These are phyloP conservation scores for Actenoides hombroni DNA, from an alignment of 2,113 vertebrate genomes.

Conservation along the genomic window DNA sequence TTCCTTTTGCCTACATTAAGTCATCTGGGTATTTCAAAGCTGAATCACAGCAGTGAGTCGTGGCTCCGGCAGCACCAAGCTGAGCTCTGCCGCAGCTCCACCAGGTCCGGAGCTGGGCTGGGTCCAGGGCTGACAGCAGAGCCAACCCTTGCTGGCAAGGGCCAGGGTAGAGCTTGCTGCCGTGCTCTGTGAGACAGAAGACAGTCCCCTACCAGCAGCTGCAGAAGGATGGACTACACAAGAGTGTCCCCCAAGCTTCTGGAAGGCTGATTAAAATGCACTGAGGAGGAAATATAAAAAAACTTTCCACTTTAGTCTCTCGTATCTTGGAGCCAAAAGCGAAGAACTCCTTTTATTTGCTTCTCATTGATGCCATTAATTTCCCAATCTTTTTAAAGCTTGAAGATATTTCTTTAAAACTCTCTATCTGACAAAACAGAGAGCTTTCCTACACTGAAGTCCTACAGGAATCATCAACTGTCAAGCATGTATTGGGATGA, in stretches of 20 bases:
- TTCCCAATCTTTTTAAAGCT: background rate
- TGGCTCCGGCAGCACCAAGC: rapidly evolving
- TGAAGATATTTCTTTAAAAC: background rate
- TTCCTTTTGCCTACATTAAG: background rate
- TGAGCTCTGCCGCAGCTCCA: background rate
- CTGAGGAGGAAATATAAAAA: background rate
- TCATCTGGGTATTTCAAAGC: background rate
- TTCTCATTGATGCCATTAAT: background rate
- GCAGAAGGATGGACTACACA: too few species aligned
- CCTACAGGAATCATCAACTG: background rate
- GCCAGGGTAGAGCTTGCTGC: background rate
- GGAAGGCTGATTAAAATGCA: background rate
- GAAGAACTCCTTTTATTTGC: background rate
- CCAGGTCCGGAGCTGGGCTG: background rate
- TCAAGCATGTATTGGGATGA: background rate
- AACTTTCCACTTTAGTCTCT: background rate
- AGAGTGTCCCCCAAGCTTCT: background rate
- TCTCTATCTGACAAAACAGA: background rate
- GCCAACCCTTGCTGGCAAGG: background rate
- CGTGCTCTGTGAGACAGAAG: rapidly evolving
- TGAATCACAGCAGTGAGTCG: background rate
- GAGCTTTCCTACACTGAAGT: background rate
- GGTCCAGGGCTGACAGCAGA: background rate
- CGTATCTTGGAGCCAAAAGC: background rate
- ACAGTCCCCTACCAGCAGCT: background rate